A percentile compares a stretch with the other conserved stretches of the same genome.
These are phyloP conservation scores for Opisthocomus hoazin DNA, from an alignment of 2,113 vertebrate genomes.

Conservation along the genomic window DNA sequence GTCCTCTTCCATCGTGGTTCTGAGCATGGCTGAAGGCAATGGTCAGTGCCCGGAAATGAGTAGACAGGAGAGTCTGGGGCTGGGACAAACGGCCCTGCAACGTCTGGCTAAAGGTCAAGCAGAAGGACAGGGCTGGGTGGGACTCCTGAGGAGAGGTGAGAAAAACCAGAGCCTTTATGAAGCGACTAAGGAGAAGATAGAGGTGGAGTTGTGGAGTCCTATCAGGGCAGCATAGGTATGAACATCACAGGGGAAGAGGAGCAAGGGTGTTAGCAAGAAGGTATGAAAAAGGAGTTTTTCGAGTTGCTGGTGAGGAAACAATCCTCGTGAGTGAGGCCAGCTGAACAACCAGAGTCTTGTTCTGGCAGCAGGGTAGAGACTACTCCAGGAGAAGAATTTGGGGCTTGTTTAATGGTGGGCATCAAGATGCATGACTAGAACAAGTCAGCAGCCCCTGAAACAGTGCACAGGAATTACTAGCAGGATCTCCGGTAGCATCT, in stretches of 20 bases:
- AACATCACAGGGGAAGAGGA: neutral
- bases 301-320: neutral
- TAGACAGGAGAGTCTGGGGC: neutral
- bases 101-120: neutral
- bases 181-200: neutral
- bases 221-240: neutral
- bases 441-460: neutral
- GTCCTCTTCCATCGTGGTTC: neutral
- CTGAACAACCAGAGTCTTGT: neutral
- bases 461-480: neutral
- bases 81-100: neutral
- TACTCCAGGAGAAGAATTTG: neutral
- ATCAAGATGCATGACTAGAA: neutral
- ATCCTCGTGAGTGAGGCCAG: neutral
- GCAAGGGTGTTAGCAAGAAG: neutral
- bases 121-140: neutral
- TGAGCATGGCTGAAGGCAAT: neutral
- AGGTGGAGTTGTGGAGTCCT: neutral
- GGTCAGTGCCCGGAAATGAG: neutral
- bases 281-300: neutral
- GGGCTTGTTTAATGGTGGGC: neutral
- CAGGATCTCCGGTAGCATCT: neutral
- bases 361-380: no score
- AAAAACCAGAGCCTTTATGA: neutral
- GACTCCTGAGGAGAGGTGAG: neutral